Evolutionary conservation across 2,797 vertebrate genomes (phyloP), one percentile per base, ranked within the genome.

Genomic region (Muscicapa striata): DNA sequence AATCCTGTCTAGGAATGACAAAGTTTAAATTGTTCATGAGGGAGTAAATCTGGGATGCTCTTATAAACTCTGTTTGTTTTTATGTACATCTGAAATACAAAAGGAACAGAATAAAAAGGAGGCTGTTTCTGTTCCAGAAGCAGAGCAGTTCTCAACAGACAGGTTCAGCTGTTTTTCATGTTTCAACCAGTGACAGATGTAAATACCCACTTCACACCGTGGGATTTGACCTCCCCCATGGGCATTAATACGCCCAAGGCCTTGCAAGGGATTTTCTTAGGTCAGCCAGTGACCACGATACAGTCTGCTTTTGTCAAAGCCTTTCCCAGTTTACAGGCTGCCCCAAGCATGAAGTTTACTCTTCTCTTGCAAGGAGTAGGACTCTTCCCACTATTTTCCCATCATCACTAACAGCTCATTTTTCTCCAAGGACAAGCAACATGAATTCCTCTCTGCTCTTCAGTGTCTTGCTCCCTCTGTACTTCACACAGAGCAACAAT

Each of bases 11-110:
- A 54, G 62, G 81, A 90, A 90, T 1, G 5, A 73, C 61, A 72
- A 87, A 81, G n/a, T 58, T 94, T 69, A 88, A 96, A 94, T 59
- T 49, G 51, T 61, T 83, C 46, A 61, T 27, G 48, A 57, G 46
- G 51, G 43, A 85, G 29, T 17, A 52, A 87, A 79, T 64, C 77
- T 62, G 48, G 34, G 64, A 74, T 34, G 38, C n/a, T 69, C 58
- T 63, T 83, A 81, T 58, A 89, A 92, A 90, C 74, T 69, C 76
- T 63, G 27, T 75, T 89, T 94, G 49, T 10, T 88, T 96, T 93
- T 62, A 91, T 32, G 48, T 24, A 68, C 41, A 68, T 57, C 58
- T 74, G 45, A 95, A 77, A 57, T 70, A 43, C 15, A 58, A 11
- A 34, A 80, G 46, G 13, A 73, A 84, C 24, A 15, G 43, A 94